Evolutionary conservation across 92 coral and sea anemone genomes (phyloP).

Genomic region (Chrysogorgia sp.): DNA sequence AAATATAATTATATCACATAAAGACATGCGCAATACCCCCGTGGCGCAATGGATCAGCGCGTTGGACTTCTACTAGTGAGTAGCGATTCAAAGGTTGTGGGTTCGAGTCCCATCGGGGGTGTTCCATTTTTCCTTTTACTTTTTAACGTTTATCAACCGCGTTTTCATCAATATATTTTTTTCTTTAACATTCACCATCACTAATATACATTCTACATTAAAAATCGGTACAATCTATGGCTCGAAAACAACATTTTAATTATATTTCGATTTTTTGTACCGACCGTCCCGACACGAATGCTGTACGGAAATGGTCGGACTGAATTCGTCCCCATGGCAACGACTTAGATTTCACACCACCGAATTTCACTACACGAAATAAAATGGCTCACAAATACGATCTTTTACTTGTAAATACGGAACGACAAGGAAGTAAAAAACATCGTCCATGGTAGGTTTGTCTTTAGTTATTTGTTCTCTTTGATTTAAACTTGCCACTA

Average conservation of each 20-base stretch:
- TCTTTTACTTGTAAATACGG: conserved; percentile 90
- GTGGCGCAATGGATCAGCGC: conserved; percentile 47
- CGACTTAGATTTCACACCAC: not conserved
- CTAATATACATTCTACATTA: not conserved
- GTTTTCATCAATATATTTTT: not conserved
- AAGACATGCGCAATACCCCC: not conserved
- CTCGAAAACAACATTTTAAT: no score
- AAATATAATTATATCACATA: no score
- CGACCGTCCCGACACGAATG: no score
- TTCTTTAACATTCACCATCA: not conserved
- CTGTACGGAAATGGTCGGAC: no score
- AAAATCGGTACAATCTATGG: not conserved
- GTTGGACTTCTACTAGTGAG: conserved; percentile 31
- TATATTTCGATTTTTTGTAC: no score
- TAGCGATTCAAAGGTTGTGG: conserved; percentile 43
- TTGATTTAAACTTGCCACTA: not conserved
- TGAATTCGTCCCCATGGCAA: not conserved
- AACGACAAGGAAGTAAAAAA: conserved; percentile 78
- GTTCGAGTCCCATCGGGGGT: conserved; percentile 50
- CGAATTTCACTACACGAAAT: not conserved
- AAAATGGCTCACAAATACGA: conserved; percentile 99
- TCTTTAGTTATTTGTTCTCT: not conserved
- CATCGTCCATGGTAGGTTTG: conserved; percentile 78
- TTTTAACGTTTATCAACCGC: not conserved
- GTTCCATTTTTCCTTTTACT: not conserved